Conservation (phyloP, 35 echinoderm and acorn worm species). For the Ophioderma brevispina region DNA sequence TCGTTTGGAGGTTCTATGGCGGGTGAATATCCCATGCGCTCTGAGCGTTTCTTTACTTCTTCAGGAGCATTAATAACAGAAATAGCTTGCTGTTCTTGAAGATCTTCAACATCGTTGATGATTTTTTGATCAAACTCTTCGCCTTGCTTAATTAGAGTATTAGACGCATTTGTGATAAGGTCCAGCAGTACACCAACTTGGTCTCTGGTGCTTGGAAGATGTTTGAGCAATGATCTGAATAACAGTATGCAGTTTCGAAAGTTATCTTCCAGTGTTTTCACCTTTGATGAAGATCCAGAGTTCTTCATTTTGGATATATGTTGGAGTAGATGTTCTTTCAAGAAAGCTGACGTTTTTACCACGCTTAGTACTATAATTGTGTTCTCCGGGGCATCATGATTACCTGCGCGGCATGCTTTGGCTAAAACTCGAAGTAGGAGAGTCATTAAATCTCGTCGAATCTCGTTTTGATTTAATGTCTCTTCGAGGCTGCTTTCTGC, state of each 20-base stretch:
- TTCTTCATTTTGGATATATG: slow-evolving; percentile 28
- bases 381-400: not conserved
- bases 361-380: slow-evolving; percentile 40
- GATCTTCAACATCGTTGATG: not conserved
- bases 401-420: too few species aligned
- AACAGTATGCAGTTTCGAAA: slow-evolving; percentile 7
- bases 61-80: not conserved
- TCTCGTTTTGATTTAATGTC: too few species aligned
- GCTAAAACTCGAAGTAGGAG: too few species aligned
- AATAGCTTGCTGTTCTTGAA: slow-evolving; percentile 17
- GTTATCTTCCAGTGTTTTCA: slow-evolving; percentile 17
- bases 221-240: slow-evolving; percentile 17
- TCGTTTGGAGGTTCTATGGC: slow-evolving; percentile 67
- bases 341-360: slow-evolving; percentile 36
- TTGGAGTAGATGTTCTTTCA: slow-evolving; percentile 43
- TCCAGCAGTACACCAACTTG: slow-evolving; percentile 55
- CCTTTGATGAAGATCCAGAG: not conserved
- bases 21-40: not conserved
- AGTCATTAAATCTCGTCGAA: too few species aligned
- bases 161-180: slow-evolving; percentile 44
- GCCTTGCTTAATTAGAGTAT: not conserved
- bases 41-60: slow-evolving; percentile 22
- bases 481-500: too few species aligned
- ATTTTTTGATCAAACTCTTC: slow-evolving; percentile 34
- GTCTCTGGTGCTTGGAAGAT: slow-evolving; percentile 19